Evolutionary conservation across 1,140 invertebrate species (phyloP).

Genomic region (Laupala kohalensis): DNA sequence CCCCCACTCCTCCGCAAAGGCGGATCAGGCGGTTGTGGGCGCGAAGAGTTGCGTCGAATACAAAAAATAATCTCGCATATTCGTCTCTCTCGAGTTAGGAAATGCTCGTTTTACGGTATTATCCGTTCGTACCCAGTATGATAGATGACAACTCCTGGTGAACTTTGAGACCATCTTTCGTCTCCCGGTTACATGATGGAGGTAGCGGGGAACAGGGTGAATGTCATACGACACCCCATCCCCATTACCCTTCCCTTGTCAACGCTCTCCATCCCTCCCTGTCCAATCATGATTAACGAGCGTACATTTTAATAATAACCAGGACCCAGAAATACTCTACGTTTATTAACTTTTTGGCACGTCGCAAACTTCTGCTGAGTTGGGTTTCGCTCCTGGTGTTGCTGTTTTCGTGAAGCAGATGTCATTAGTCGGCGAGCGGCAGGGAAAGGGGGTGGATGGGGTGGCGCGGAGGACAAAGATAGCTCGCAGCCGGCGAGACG

Average conservation of each 20-base stretch:
- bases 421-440: not conserved
- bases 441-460: too few relatives aligned
- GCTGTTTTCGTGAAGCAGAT: not conserved
- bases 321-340: not conserved
- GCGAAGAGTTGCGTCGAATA: not conserved
- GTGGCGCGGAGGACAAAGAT: not conserved
- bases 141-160: not conserved
- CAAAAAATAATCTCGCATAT: not conserved
- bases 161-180: not conserved
- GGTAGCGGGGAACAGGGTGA: not conserved
- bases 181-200: not conserved
- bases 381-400: not conserved
- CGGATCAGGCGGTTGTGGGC: not conserved
- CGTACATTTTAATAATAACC: conserved; percentile 3
- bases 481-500: not conserved
- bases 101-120: not conserved
- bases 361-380: not conserved
- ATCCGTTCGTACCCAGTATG: not conserved
- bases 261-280: not conserved
- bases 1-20: not conserved
- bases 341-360: conserved; percentile 7
- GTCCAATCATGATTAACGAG: conserved; percentile 5
- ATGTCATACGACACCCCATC: not conserved
- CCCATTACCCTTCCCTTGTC: not conserved
- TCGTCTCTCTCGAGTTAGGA: not conserved